Evolutionary conservation across 2,113 vertebrate genomes (phyloP).

Genomic region (Cheilinus undulatus): DNA sequence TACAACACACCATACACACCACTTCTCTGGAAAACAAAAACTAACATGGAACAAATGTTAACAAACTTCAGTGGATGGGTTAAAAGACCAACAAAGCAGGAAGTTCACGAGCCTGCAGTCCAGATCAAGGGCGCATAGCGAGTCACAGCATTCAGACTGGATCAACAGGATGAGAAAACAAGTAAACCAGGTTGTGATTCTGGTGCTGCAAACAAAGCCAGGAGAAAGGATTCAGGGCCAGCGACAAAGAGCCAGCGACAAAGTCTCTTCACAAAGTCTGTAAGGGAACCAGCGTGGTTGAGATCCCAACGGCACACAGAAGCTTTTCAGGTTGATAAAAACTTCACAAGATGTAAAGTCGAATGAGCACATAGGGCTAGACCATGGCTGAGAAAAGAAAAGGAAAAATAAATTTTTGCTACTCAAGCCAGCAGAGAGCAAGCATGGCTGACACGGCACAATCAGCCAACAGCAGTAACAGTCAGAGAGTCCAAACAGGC

Average conservation of each 20-base stretch:
- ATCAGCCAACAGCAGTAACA: slow-evolving; percentile 60
- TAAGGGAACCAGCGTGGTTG: background rate
- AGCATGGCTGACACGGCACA: slow-evolving; percentile 49
- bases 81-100: slow-evolving; percentile 3
- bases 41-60: background rate
- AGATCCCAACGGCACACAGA: slow-evolving; percentile 36
- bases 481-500: slow-evolving; percentile 48
- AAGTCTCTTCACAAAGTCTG: slow-evolving; percentile 22
- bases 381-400: slow-evolving; percentile 4
- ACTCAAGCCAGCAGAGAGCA: slow-evolving; percentile 83
- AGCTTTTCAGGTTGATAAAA: slow-evolving; percentile 28
- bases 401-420: slow-evolving; percentile 62
- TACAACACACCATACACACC: slow-evolving; percentile 49
- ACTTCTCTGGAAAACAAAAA: slow-evolving; percentile 15
- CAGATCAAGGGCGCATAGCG: background rate
- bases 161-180: slow-evolving; percentile 3
- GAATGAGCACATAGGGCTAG: slow-evolving; percentile 14
- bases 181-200: background rate
- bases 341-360: slow-evolving; percentile 15
- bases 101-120: background rate
- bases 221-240: slow-evolving; percentile 1
- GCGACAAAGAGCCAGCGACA: slow-evolving; percentile 4
- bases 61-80: slow-evolving; percentile 38
- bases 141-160: slow-evolving; percentile 26
- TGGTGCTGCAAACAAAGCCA: background rate